Conservation (phyloP, 2,888 invertebrate genomes). For the Drosophila tanythrix region DNA sequence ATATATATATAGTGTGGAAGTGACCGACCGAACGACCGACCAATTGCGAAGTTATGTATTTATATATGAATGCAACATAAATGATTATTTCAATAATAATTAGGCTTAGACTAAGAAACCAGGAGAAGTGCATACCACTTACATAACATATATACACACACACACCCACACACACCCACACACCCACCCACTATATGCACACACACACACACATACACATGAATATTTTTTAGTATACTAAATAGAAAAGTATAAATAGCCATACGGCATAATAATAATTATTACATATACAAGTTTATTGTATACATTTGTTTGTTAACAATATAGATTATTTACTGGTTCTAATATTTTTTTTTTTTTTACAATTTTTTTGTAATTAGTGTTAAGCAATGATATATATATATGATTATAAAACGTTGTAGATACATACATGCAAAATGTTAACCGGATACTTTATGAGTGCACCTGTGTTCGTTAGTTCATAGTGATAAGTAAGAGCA, state of each 20-base stretch:
- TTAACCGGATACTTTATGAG: constrained; percentile 78
- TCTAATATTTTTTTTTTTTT: constrained; percentile 32
- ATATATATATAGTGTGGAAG: constrained; percentile 33
- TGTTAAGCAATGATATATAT: constrained; percentile 35
- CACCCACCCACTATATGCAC: constrained; percentile 1
- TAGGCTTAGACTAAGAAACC: constrained; percentile 21
- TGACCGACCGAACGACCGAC: constrained; percentile 83
- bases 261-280: constrained; percentile 9
- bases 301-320: constrained; percentile 56
- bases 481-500: constrained; percentile 50
- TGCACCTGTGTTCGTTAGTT: constrained; percentile 82
- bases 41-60: constrained; percentile 67
- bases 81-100: constrained; percentile 21
- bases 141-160: not conserved
- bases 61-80: constrained; percentile 28
- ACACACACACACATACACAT: constrained; percentile 9
- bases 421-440: constrained; percentile 58
- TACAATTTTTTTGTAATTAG: constrained; percentile 24
- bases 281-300: constrained; percentile 20
- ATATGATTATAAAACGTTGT: constrained; percentile 26
- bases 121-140: constrained; percentile 20
- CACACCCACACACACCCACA: constrained; percentile 2
- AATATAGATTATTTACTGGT: constrained; percentile 29
- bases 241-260: not conserved
- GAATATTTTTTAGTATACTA: constrained; percentile 6